Base-by-base conservation (phyloP, 2,113 vertebrate species). In the Struthio camelus region DNA sequence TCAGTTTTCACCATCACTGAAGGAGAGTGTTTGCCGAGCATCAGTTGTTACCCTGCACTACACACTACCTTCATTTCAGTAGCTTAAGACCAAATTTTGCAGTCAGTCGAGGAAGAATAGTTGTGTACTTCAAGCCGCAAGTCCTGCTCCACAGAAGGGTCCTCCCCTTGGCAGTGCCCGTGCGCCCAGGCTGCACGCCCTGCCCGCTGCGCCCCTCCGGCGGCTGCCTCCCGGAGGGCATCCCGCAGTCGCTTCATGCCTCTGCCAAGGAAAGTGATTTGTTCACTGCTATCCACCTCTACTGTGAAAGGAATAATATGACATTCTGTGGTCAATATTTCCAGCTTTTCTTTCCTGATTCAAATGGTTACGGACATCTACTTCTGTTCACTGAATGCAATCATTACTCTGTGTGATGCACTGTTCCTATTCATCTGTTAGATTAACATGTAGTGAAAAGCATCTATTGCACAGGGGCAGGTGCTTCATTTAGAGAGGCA, bases 401-500 rank as follows among this genome's bases (percentile, higher is more conserved):
- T 36, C n/a, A 44, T 17, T 25, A 77, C 9, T 32, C 50, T 76
- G 12, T 28, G 18, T n/a, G 72, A 82, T 38, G 17, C 15, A 1
- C n/a, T 80, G 22, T 48, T 93, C 16, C 13, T 17, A 40, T 48
- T 88, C 53, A 76, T 69, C 80, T 76, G 14, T 80, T 84, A 86
- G 36, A 65, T 85, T 82, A 96, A 87, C 9, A 51, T 36, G 7
- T 32, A 71, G 78, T 15, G 73, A 79, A 50, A 85, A 90, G 2
- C 5, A 77, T 32, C 42, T 79, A 44, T 46, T 72, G 75, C 27
- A 83, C 50, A 42, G 16, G 62, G 36, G 30, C 34, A 76, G 51
- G 34, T 84, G 36, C 32, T n/a, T 94, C 82, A 81, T 95, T 95
- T 84, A 96, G 61, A 97, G 42, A 89, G 66, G 93, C 80, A 85